Evolutionary conservation across 2,888 invertebrate genomes (phyloP), one percentile per base, ranked within the genome.

Genomic region (Podabrus alpinus): DNA sequence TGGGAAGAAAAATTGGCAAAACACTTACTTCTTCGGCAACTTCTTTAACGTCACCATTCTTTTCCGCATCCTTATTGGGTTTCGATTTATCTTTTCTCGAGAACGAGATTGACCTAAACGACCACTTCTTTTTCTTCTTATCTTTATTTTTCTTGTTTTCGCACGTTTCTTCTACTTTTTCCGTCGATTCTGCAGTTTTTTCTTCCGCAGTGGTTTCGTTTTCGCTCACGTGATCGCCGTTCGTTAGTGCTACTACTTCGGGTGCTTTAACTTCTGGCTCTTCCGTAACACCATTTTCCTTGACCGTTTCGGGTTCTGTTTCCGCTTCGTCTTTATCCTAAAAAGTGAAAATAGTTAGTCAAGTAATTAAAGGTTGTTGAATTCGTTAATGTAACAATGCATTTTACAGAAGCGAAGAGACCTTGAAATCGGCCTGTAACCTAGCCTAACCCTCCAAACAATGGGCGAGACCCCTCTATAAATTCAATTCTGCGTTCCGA

Each of bases 51-150:
- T 90, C 90, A 71, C 90, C 90, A 81, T 90, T 90, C 87, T 89
- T 93, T 87, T 89, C 88, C 19, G 87, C 84, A 25, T 89, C 89
- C 87, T 94, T 94, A 83, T 90, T 91, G 81, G 95, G 95, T 88
- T 95, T 95, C 82, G 92, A 93, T 90, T 95, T 95, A 86, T 95
- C 95, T 88, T 95, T 95, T 88, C 93, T 93, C 85, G 94, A 93
- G 88, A 95, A 95, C 85, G 95, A 95, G 89, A 95, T 93, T 85
- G 93, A 94, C 85, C 95, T 92, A 88, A 95, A 93, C 83, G 95
- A 95, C 95, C 95, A 95, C 90, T 95, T 95, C 92, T 95, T 95
- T 92, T 95, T 95, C 82, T 92, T 90, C 90, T 85, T 85, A 76
- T 87, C 86, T 72, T 85, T 83, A 75, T 86, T 86, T 78, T 84